Evolutionary conservation across 2,113 vertebrate species (phyloP), one percentile per base, ranked within the genome.

Genomic region (Phylloscopus whistleri): DNA sequence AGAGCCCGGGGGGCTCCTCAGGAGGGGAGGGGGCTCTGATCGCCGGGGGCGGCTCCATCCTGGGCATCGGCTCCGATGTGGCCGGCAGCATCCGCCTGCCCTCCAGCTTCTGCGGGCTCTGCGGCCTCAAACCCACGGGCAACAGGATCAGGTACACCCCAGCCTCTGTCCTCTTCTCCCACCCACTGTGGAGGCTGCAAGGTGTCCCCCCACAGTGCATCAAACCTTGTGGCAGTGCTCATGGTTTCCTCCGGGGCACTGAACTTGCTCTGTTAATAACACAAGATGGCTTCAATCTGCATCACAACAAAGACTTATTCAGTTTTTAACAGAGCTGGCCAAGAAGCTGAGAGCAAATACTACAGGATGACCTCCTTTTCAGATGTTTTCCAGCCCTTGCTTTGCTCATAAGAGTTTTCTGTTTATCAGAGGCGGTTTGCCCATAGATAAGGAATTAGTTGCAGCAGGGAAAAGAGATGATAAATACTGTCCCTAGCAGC

Each of bases 11-110:
- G 9, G 98, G 98, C 44, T 98, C 97, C 90, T 98, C 97, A 0
- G 98, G 98, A 33, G 98, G 98, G 8, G 98, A 98, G 37, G 98
- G 96, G 28, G 98, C 98, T 33, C 97, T 98, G 84, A 97, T 98
- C 0, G 96, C 91, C 2, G 97, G 73, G 11, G 97, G 98, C 55
- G 98, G 98, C 67, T 98, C 98, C 79, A 82, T 96, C 13, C 95
- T 98, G 89, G 98, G 98, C 81, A 95, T 98, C 3, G 97, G 98
- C 51, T 98, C 97, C 0, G 98, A 98, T 10, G 9, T 97, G 0
- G 98, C 88, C 5, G 98, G 98, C 92, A 98, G 97, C 90, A 98
- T 98, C 89, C 96, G 98, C 39, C 95, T 98, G 62, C 98, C 98
- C 0, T 97, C 96, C 48, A 91, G 98, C 82, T 98, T 98, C 96